Base-by-base conservation (phyloP, 2,113 vertebrate species). In the Synchiropus splendidus region DNA sequence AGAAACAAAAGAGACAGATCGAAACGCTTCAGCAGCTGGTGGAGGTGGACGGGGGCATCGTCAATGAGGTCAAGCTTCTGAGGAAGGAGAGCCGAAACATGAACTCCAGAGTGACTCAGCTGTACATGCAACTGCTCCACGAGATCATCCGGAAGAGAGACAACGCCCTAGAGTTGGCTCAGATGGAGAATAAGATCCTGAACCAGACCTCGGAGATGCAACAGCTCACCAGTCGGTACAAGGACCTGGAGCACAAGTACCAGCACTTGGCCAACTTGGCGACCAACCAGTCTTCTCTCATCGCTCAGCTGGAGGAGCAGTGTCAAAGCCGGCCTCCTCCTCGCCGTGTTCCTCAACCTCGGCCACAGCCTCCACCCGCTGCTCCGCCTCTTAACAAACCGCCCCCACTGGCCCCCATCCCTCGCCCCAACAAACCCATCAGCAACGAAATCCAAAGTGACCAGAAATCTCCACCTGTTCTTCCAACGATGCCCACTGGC, bases 381-480 rank as follows among this genome's bases (percentile, higher is more conserved):
- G 62, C 82, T 10, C 86, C 87, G 1, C 87, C 86, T 15, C 43
- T 83, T 14, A 86, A 80, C 16, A 85, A 82, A 54, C 79, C 84
- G 31, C 88, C 86, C 67, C 90, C 89, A 55, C 89, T 90, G 4
- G 87, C 90, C 18, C 80, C 82, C 18, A 86, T 83, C 39, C 91
- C 89, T 58, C 89, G 89, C 10, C 84, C 86, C 37, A 91, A 74
- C 67, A 92, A 90, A 46, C 92, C 94, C 64, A 92, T 98, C 71
- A 98, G 90, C 75, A 98, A 98, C 0, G 94, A 98, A 81, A 98
- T 98, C 70, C 95, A 98, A 68, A 93, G 90, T 10, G 95, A 98
- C 66, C 95, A 89, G 41, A 97, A 98, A 71, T 88, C 79, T 16
- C 76, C 87, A 12, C 87, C 88, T 3, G 73, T 86, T 10, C 75